Evolutionary conservation across 1,140 invertebrate genomes (phyloP), one percentile per base, ranked within the genome.

Genomic region (Lasaia peninsularis): DNA sequence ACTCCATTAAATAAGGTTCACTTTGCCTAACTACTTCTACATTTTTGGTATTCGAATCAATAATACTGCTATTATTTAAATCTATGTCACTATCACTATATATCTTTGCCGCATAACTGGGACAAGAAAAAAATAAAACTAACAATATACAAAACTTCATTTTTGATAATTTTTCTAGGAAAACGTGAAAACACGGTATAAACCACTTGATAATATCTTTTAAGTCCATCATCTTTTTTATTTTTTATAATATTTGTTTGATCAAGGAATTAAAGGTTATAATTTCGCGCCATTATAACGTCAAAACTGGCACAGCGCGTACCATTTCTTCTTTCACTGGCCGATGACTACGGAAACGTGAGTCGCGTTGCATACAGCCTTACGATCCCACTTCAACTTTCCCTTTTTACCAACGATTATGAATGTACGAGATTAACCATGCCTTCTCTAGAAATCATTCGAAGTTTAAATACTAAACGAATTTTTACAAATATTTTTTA

Each of bases 121-220:
- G 62, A 62, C 73, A 72, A 48, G 65, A 58, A 63, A 82, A 80
- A 75, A 85, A 64, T 70, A 87, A 82, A 77, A 86, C 75, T 51
- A 86, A 76, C 75, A 59, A 77, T 62, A 85, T 69, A 48, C 53
- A 62, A n/a, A 58, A 10, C 40, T 68, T 59, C 63, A 76, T 78
- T 74, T 74, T 81, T 52, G 50, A 52, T 21, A 69, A 64, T 55
- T 57, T 40, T 14, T 48, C 34, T 69, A 81, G 67, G 59, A 86
- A 69, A 31, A 80, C 69, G 55, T 83, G 78, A 63, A 86, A 86
- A 71, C 85, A 84, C 52, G 82, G 85, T 62, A 88, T 85, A 50
- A 88, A 88, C 85, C 85, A 88, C 60, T 85, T 85, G 50, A 88
- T 88, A 28, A 88, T 85, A 37, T 88, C 82, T 71, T 75, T 86